Conservation (phyloP, 2,113 vertebrate species). For the Marmota monax region DNA sequence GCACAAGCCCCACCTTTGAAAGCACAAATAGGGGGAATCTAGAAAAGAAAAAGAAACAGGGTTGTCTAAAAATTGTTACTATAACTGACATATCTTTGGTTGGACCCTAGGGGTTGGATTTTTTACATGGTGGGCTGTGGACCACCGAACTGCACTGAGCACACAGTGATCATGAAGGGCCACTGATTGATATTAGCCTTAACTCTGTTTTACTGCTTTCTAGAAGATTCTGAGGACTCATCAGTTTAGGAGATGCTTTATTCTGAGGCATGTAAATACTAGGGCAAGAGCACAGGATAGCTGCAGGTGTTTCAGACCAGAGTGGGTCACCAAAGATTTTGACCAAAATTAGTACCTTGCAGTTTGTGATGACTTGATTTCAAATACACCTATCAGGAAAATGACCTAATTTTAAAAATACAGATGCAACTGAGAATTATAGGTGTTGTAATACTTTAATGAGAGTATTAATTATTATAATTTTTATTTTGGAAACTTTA, state of each 20-base stretch:
- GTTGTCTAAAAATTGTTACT: not conserved
- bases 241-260: no score
- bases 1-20: slow-evolving; percentile 12
- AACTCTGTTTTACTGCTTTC: not conserved
- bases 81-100: not conserved
- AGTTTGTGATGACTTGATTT: not conserved
- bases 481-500: slow-evolving; percentile 4
- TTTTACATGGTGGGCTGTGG: not conserved
- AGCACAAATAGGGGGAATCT: not conserved
- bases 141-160: not conserved
- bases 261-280: not conserved
- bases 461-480: not conserved
- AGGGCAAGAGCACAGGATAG: not conserved
- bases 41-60: not conserved
- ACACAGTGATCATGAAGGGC: not conserved
- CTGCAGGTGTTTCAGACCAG: not conserved
- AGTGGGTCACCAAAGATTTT: not conserved
- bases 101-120: not conserved
- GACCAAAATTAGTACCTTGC: not conserved
- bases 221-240: not conserved
- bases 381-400: not conserved
- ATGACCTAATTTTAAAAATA: not conserved
- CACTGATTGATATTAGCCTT: not conserved
- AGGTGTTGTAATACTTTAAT: not conserved
- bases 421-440: not conserved